phyloP scores from a whole-genome alignment of 1,140 invertebrate species.

The Pseudomyrmex concolor region DNA sequence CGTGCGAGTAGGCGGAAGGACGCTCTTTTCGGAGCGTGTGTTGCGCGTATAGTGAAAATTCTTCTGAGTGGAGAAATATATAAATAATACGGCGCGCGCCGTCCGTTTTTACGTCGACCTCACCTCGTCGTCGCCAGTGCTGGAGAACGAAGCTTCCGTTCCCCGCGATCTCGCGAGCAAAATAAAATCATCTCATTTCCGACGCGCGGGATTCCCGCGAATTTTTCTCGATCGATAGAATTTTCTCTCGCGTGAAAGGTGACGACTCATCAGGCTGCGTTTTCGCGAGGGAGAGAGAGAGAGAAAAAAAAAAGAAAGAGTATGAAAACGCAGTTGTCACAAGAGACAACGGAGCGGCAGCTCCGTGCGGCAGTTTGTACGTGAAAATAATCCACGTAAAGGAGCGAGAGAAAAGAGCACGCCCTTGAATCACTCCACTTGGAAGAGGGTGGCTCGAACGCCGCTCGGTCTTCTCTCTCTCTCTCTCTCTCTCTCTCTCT shows the following conservation, averaged over 20 bases:
- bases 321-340: too few species aligned
- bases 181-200: background rate
- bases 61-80: background rate
- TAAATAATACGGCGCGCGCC: background rate
- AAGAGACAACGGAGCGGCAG: too few species aligned
- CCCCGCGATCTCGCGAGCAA: background rate
- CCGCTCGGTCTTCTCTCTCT: background rate
- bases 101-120: slow-evolving; percentile 36
- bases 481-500: too few species aligned
- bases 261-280: background rate
- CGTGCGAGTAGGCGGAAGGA: background rate
- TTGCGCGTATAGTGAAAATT: slow-evolving; percentile 1
- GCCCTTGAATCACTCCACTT: background rate
- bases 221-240: background rate
- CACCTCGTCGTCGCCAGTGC: slow-evolving; percentile 10
- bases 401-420: slow-evolving; percentile 14
- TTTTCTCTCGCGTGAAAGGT: too few species aligned
- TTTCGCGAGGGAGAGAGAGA: background rate
- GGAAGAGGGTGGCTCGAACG: slow-evolving; percentile 32
- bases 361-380: too few species aligned
- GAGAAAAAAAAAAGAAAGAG: background rate
- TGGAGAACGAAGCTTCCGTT: slow-evolving; percentile 34
- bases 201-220: background rate
- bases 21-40: background rate
- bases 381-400: background rate